A percentile compares a stretch with the other conserved stretches of the same genome.
Conservation (phyloP, 2,113 vertebrate species). For the Rhynchopsitta pachyrhyncha region DNA sequence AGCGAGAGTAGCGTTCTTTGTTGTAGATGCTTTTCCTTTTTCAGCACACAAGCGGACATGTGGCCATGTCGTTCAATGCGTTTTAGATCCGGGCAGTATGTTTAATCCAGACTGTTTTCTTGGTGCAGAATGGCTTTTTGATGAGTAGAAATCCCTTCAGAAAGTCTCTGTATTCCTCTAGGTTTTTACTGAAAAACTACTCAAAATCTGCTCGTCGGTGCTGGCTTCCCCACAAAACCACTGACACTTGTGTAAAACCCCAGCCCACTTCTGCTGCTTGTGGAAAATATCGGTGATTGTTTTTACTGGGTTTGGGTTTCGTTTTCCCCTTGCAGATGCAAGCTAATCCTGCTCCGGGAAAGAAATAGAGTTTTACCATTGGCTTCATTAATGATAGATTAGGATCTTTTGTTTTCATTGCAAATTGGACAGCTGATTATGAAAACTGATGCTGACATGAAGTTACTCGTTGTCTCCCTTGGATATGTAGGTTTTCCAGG, state of each 20-base stretch:
- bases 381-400: constrained; percentile 7
- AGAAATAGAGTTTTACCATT: background rate
- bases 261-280: background rate
- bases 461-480: background rate
- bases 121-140: background rate
- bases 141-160: background rate
- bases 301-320: background rate
- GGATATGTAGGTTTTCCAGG: background rate
- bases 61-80: background rate
- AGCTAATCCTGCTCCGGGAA: background rate
- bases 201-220: background rate
- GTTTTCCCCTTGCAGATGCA: background rate
- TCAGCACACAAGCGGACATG: background rate
- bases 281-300: background rate
- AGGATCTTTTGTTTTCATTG: constrained; percentile 4
- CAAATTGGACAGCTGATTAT: background rate
- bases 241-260: background rate
- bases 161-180: background rate
- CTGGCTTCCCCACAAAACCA: background rate
- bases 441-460: background rate
- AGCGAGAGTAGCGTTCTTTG: accelerated
- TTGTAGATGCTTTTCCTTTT: background rate
- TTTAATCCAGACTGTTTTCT: background rate
- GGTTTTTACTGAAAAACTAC: background rate
- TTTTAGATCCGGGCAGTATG: background rate